phyloP scores from a whole-genome alignment of 2,888 invertebrate genomes.

The Drosophila helvetica region DNA sequence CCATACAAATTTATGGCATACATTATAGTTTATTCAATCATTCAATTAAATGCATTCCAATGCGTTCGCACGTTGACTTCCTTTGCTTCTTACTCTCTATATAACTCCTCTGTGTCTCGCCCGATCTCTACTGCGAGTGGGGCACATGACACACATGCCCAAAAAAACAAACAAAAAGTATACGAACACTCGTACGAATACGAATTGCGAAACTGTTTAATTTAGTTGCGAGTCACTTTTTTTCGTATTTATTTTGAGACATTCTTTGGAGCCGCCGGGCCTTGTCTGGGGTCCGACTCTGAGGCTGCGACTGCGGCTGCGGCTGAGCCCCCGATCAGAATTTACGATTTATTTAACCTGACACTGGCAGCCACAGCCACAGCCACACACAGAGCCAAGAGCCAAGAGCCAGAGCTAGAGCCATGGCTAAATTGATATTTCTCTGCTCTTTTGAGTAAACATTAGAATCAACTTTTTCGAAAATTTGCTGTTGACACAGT shows the following conservation, averaged over 20 bases:
- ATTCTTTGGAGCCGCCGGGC: slow-evolving; percentile 53
- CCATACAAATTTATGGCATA: slow-evolving; percentile 35
- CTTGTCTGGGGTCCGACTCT: background rate
- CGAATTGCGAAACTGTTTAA: slow-evolving; percentile 70
- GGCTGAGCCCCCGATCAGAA: slow-evolving; percentile 14
- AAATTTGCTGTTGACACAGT: slow-evolving; percentile 77
- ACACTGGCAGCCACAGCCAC: slow-evolving; percentile 39
- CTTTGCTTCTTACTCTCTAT: slow-evolving; percentile 37
- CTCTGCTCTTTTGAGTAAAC: slow-evolving; percentile 44
- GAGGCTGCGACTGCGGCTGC: background rate
- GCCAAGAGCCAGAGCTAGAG: slow-evolving; percentile 33
- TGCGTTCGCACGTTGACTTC: slow-evolving; percentile 64
- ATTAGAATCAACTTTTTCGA: slow-evolving; percentile 72
- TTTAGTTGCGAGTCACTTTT: slow-evolving; percentile 56
- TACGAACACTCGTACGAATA: slow-evolving; percentile 6
- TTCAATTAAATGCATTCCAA: slow-evolving; percentile 72
- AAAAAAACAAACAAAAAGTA: slow-evolving; percentile 42
- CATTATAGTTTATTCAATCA: slow-evolving; percentile 31
- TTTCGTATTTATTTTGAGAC: slow-evolving; percentile 59
- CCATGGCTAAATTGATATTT: slow-evolving; percentile 63
- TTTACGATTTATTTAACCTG: slow-evolving; percentile 68
- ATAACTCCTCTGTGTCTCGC: slow-evolving; percentile 26
- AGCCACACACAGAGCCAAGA: slow-evolving; percentile 19
- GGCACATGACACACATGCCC: slow-evolving; percentile 70
- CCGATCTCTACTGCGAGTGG: slow-evolving; percentile 12